phyloP scores from a whole-genome alignment of 2,888 invertebrate species.

The Drosophila algonquin region DNA sequence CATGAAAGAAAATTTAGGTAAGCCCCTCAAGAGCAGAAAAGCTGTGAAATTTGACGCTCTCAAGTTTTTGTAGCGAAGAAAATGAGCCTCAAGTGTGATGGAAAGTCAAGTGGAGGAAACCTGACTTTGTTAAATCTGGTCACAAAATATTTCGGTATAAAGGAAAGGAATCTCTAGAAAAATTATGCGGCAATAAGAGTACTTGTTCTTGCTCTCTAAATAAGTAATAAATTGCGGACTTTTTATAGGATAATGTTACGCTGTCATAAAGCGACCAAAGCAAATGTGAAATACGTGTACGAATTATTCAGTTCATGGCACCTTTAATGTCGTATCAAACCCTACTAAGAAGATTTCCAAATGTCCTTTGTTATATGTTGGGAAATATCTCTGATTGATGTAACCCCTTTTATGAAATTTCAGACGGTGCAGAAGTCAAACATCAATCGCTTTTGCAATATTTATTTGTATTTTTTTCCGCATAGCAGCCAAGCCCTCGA shows the following conservation, averaged over 20 bases:
- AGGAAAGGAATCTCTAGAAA: background rate
- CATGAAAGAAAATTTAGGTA: background rate
- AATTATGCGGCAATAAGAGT: background rate
- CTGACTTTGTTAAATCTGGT: background rate
- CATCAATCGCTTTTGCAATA: conserved; percentile 35
- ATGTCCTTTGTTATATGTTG: no score
- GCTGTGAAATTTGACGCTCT: background rate
- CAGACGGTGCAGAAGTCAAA: conserved; percentile 24
- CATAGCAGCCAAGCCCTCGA: conserved; percentile 14
- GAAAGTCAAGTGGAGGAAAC: background rate
- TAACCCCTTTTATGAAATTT: conserved; percentile 18
- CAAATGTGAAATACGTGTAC: conserved; percentile 42
- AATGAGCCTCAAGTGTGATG: background rate
- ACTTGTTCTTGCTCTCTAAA: background rate
- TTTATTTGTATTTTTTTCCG: conserved; percentile 38
- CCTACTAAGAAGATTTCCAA: no score
- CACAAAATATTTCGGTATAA: background rate
- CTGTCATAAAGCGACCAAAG: conserved; percentile 30
- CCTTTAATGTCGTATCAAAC: background rate
- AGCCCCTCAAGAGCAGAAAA: background rate
- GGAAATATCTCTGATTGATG: background rate
- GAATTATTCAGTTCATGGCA: conserved; percentile 32
- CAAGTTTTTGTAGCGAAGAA: background rate
- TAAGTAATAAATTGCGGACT: background rate
- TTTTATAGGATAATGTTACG: conserved; percentile 12